These are phyloP conservation scores for Hormaphis cornu DNA, from an alignment of 1,140 invertebrate genomes.

Conservation along the genomic window DNA sequence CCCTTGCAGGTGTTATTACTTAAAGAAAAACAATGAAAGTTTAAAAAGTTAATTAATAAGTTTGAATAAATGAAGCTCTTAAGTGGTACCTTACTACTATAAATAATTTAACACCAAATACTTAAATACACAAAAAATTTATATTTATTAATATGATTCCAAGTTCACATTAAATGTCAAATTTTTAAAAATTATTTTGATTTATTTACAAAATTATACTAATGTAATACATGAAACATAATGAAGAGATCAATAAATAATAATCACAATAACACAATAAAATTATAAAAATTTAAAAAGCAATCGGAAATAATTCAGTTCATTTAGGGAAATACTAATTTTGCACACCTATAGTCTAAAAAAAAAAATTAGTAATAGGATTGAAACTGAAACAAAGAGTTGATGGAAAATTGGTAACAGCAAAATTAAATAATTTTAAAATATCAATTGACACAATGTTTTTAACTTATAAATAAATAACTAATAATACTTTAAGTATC, in stretches of 20 bases:
- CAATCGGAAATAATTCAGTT: not conserved
- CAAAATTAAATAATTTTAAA: not conserved
- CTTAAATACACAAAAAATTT: too few relatives aligned
- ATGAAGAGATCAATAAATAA: slow-evolving; percentile 8
- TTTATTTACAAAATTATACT: not conserved
- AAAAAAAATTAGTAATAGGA: not conserved
- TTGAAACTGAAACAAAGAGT: not conserved
- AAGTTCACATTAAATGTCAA: too few relatives aligned
- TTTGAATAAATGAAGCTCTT: too few relatives aligned
- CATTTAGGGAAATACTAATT: not conserved
- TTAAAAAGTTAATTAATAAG: too few relatives aligned
- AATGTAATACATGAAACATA: not conserved
- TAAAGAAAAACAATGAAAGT: too few relatives aligned
- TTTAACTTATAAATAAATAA: too few relatives aligned
- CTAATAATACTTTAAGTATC: too few relatives aligned
- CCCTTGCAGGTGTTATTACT: too few relatives aligned
- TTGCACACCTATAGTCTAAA: not conserved
- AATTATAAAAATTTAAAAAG: not conserved
- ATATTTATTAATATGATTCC: too few relatives aligned
- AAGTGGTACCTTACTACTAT: too few relatives aligned
- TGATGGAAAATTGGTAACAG: not conserved
- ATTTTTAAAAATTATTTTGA: not conserved
- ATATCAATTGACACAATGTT: not conserved
- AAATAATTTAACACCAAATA: too few relatives aligned
- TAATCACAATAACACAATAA: not conserved